These are phyloP conservation scores for Sternotherus odoratus DNA, from an alignment of 2,797 vertebrate species.

Conservation along the genomic window DNA sequence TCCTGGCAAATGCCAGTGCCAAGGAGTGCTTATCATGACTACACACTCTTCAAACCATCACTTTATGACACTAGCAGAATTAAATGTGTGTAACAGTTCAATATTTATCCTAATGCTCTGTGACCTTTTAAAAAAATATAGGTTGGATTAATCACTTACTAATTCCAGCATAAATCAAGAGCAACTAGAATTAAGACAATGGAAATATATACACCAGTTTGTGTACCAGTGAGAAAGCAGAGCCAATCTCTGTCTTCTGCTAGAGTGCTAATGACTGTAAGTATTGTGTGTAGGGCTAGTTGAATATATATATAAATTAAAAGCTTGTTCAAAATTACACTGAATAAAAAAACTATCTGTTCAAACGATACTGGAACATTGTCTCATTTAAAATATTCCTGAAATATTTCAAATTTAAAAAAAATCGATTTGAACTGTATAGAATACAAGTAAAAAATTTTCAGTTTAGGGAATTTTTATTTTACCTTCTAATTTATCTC, in stretches of 20 bases:
- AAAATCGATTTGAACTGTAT: neutral
- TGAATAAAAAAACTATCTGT: neutral
- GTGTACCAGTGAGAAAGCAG: neutral
- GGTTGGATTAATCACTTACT: neutral
- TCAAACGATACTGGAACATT: neutral
- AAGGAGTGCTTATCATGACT: neutral
- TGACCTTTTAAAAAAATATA: neutral
- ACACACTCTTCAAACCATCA: conserved; percentile 25
- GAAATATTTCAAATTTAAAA: neutral
- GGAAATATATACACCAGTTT: neutral
- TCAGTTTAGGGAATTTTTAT: neutral
- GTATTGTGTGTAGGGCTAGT: neutral
- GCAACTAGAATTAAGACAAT: neutral
- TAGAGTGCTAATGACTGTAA: neutral
- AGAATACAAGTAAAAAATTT: neutral
- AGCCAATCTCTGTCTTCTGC: neutral
- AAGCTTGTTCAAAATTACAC: neutral
- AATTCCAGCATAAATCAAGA: conserved; percentile 40
- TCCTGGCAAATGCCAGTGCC: conserved; percentile 26
- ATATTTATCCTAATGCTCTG: conserved; percentile 37
- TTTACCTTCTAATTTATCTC: neutral
- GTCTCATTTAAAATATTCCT: neutral
- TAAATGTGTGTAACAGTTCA: conserved; percentile 46
- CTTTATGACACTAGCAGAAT: conserved; percentile 37
- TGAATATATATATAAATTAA: neutral